phyloP scores from a whole-genome alignment of 2,113 vertebrate species.

The Python bivittatus region DNA sequence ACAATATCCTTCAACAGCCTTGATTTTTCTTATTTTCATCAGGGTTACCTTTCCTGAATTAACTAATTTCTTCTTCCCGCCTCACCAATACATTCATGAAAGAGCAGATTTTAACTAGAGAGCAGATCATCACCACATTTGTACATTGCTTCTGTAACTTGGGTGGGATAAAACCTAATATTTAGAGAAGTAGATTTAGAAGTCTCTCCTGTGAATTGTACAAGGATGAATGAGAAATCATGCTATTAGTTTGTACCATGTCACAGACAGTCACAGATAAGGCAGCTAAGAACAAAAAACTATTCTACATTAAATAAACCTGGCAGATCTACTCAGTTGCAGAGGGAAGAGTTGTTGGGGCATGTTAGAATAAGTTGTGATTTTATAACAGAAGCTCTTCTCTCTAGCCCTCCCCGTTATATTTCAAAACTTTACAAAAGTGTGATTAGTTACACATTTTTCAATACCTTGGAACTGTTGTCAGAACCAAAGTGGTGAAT shows the following conservation, averaged over 20 bases:
- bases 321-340: not conserved
- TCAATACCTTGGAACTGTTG: not conserved
- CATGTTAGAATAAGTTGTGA: not conserved
- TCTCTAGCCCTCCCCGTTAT: not conserved
- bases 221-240: not conserved
- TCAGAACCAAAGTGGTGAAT: not conserved
- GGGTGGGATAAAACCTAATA: not conserved
- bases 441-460: not conserved
- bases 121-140: not conserved
- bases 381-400: not conserved
- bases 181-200: not conserved
- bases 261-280: not conserved
- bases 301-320: not conserved
- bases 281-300: not conserved
- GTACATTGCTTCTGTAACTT: not conserved
- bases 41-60: not conserved
- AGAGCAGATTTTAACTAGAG: not conserved
- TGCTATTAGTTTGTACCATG: not conserved
- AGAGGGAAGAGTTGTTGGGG: not conserved
- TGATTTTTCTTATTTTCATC: not conserved
- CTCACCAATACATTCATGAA: not conserved
- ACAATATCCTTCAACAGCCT: not conserved
- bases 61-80: not conserved
- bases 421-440: not conserved
- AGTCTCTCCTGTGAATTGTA: not conserved